Percentiles rank a stretch among this genome's conserved stretches.
phyloP scores from a whole-genome alignment of 1,140 invertebrate genomes.

The Micrasema longulum region DNA sequence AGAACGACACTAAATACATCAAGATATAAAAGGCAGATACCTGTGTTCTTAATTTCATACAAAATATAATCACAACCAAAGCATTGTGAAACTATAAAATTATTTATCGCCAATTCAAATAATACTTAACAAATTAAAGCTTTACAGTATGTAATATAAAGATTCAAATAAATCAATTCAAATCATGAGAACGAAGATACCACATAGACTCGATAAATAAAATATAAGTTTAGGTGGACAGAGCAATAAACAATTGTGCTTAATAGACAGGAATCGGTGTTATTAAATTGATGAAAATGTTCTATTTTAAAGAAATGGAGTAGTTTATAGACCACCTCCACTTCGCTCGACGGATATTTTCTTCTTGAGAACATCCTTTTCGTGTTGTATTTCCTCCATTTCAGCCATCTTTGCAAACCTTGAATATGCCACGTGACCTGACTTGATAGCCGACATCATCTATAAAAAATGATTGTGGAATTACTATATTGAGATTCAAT shows the following conservation, averaged over 20 bases:
- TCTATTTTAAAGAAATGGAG: too few relatives aligned
- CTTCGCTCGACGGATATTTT: slow-evolving; percentile 92
- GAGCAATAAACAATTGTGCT: slow-evolving; percentile 7
- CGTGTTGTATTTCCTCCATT: slow-evolving; percentile 85
- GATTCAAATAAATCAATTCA: too few relatives aligned
- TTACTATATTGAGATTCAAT: background rate
- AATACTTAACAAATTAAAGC: background rate
- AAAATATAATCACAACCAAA: slow-evolving; percentile 7
- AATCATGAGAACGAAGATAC: too few relatives aligned
- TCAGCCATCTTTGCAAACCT: slow-evolving; percentile 93
- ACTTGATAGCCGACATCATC: slow-evolving; percentile 98
- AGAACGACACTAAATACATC: slow-evolving; percentile 1
- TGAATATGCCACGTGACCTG: slow-evolving; percentile 90
- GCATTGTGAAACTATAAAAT: background rate
- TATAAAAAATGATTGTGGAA: slow-evolving; percentile 61
- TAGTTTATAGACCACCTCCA: slow-evolving; percentile 88
- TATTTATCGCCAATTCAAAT: background rate
- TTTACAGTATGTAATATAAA: slow-evolving; percentile 4
- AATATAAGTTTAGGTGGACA: background rate
- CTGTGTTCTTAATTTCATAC: background rate
- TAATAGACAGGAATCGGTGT: background rate
- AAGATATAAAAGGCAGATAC: background rate
- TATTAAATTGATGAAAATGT: too few relatives aligned
- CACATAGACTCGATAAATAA: background rate
- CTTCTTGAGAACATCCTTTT: slow-evolving; percentile 78